Evolutionary conservation across 2,113 vertebrate species (phyloP), one percentile per base, ranked within the genome.

Genomic region (Ammodytes dubius): DNA sequence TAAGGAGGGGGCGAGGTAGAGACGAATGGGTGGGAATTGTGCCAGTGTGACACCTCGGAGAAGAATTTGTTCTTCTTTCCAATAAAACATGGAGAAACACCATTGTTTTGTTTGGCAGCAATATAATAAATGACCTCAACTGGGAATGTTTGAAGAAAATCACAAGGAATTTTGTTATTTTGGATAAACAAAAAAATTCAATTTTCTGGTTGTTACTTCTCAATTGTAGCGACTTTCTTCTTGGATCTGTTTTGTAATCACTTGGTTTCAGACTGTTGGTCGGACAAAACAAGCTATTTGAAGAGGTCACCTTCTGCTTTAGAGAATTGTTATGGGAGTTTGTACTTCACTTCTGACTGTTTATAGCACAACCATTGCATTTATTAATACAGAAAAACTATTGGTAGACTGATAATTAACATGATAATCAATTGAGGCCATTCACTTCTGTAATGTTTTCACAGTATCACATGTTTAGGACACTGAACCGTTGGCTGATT

Each of bases 11-110:
- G 56, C 47, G 73, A 65, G 59, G 53, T 2, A 14, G n/a, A 73
- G 52, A 78, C 52, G 56, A 60, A 40, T 39, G 52, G 65, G 72
- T 70, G 86, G 61, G 81, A 49, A 40, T 56, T 35, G 13, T 66
- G 60, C 72, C 68, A 77, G 71, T 14, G 2, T 70, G 63, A 78
- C 77, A 53, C 60, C 37, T 19, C 8, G 27, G 50, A 77, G 49
- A 87, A 50, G 61, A 86, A 74, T 76, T 11, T 81, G 78, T 74
- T 74, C 49, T 74, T 64, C 7, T 3, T 59, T 74, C 64, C 54
- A 67, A 82, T 53, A 53, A 85, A 82, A 76, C 52, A 75, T 2
- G 39, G 52, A 63, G 9, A 63, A n/a, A 59, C 45, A 4, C 35
- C 43, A n/a, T 6, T 61, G 69, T 59, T 79, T 70, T 1, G 9